Conservation (phyloP, 2,888 invertebrate species). For the Muschampia plurimacula region DNA sequence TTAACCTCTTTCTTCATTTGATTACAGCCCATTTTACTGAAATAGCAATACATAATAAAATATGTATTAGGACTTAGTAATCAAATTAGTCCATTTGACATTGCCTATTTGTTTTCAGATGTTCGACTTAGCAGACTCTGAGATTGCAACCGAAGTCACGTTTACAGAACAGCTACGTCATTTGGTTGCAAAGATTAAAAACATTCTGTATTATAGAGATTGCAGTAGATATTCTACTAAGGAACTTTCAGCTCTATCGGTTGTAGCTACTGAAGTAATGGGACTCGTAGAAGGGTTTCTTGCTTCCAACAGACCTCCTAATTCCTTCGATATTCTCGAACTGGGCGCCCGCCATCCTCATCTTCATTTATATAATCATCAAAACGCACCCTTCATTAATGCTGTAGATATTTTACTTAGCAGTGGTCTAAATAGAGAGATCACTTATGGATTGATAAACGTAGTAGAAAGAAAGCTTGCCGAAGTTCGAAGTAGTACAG, state of each 20-base stretch:
- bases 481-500: conserved; percentile 74
- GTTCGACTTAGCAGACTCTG: conserved; percentile 88
- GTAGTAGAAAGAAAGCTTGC: conserved; percentile 81
- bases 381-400: conserved; percentile 80
- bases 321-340: conserved; percentile 80
- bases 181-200: conserved; percentile 80
- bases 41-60: neutral
- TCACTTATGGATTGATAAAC: conserved; percentile 80
- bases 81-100: neutral
- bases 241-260: conserved; percentile 84
- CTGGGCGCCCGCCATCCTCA: conserved; percentile 76
- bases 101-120: conserved; percentile 78
- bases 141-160: conserved; percentile 88
- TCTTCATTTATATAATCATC: conserved; percentile 77
- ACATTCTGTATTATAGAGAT: conserved; percentile 76
- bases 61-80: too few relatives aligned
- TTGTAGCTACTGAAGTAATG: conserved; percentile 86
- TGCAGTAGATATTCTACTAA: conserved; percentile 79
- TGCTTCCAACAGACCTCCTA: conserved; percentile 77
- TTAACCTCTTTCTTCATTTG: neutral
- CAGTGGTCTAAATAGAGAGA: conserved; percentile 80
- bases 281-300: conserved; percentile 87
- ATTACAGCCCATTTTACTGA: neutral
- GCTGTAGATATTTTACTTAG: conserved; percentile 79
- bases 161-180: conserved; percentile 88